Percentiles rank a stretch among this genome's conserved stretches.
Evolutionary conservation across 2,888 invertebrate genomes (phyloP).

Genomic region (Melanophora roralis): DNA sequence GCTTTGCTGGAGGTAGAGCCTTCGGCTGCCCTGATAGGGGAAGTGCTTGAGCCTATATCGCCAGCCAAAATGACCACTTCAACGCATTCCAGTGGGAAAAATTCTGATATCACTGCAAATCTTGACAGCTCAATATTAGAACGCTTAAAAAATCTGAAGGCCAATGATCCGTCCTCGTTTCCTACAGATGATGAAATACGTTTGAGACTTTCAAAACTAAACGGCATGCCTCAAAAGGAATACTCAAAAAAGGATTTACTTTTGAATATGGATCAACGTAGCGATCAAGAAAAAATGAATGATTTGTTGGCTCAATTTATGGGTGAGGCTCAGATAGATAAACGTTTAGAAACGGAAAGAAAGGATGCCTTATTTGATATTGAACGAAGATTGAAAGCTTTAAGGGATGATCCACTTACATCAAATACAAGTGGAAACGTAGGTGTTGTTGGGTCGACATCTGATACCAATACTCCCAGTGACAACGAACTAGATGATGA

Average conservation of each 20-base stretch:
- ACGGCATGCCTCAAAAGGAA: conserved; percentile 78
- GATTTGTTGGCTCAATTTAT: conserved; percentile 81
- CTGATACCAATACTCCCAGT: conserved; percentile 70
- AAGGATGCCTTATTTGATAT: conserved; percentile 79
- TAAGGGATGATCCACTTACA: conserved; percentile 77
- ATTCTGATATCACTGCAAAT: conserved; percentile 71
- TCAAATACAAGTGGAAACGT: conserved; percentile 6
- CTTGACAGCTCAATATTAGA: conserved; percentile 81
- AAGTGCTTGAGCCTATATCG: conserved; percentile 69
- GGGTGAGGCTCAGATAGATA: conserved; percentile 80
- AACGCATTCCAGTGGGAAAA: conserved; percentile 61
- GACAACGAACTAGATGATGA: conserved; percentile 77
- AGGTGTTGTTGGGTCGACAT: not conserved
- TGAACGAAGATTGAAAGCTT: conserved; percentile 78
- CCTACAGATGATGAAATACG: conserved; percentile 82
- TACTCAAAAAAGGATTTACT: conserved; percentile 74
- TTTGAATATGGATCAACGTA: conserved; percentile 80
- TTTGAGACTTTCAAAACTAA: conserved; percentile 82
- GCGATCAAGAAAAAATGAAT: conserved; percentile 84
- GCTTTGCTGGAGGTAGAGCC: conserved; percentile 61
- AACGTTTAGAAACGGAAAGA: conserved; percentile 77
- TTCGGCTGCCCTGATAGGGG: conserved; percentile 67
- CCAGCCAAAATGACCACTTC: conserved; percentile 26
- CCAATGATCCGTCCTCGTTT: conserved; percentile 74
- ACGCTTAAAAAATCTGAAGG: conserved; percentile 83